Base-by-base conservation (phyloP, 2,113 vertebrate genomes). In the Salvelinus fontinalis region DNA sequence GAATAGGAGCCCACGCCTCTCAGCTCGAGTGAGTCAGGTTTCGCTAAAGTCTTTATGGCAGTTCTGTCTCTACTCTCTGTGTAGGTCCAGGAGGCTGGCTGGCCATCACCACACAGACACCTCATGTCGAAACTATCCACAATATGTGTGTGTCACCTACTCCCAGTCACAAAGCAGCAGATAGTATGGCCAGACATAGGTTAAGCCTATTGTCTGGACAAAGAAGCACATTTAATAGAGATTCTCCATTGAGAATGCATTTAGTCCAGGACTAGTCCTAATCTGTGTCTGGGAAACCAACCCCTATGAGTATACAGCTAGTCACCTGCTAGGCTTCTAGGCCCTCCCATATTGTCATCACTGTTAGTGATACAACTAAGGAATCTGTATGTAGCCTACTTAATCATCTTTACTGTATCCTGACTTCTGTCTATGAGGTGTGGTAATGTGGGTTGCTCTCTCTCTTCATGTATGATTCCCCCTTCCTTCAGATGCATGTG, bases 1-100 rank as follows among this genome's bases (percentile, higher is more conserved):
- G 39, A 44, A 44, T 44, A 44, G 9, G 39, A 8, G 9, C 39
- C 39, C 39, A 11, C 8, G 9, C 39, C 39, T n/a, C 81, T 84
- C 74, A 80, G 71, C 80, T 82, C 71, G 71, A 78, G 76, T 85
- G 83, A 91, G 83, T 92, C 85, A 88, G 64, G 66, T 24, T 65
- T 71, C 66, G 69, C 68, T 70, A 29, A 73, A 64, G 79, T 80
- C 72, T 60, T 5, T 14, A 14, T 78, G 80, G 86, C 75, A 79
- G 77, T 78, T 84, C 75, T 26, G 80, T 79, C 82, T 87, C 8
- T 74, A 67, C 67, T 76, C 34, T 77, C 75, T 69, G 73, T 69
- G 64, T 69, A 60, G 26, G 68, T 84, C 73, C 71, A 77, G 48
- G 67, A 84, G 75, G 68, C 72, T 66, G 77, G 73, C 81, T 68